These are phyloP conservation scores for Serilophus lunatus DNA, from an alignment of 2,113 vertebrate species.

Conservation along the genomic window DNA sequence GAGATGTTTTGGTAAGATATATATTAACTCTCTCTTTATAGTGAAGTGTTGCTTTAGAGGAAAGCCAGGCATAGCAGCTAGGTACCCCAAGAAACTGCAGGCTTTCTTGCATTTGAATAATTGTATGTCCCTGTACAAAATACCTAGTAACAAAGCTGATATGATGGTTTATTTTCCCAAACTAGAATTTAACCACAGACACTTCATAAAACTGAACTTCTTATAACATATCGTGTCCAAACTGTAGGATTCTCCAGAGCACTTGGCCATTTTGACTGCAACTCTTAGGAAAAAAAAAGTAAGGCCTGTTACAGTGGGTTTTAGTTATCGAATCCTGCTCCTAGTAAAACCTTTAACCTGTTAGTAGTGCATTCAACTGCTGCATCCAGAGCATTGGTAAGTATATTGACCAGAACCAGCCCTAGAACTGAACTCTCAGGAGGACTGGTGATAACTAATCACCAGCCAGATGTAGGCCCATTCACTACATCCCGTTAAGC, in stretches of 20 bases:
- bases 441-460: not conserved
- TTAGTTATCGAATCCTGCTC: not conserved
- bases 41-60: not conserved
- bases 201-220: not conserved
- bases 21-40: not conserved
- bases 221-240: too few species aligned
- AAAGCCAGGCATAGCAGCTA: not conserved
- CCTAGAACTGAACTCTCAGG: not conserved
- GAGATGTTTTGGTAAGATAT: not conserved
- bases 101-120: not conserved
- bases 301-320: not conserved
- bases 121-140: not conserved
- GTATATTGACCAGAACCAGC: not conserved
- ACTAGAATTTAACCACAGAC: not conserved
- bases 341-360: not conserved
- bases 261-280: not conserved
- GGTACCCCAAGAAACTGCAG: fast-evolving
- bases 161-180: not conserved
- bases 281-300: not conserved
- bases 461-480: not conserved
- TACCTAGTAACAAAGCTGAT: not conserved
- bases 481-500: not conserved
- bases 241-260: not conserved
- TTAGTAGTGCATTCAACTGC: not conserved
- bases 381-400: not conserved